Percentiles rank a stretch among this genome's conserved stretches.
These are phyloP conservation scores for Chymomyza amoena DNA, from an alignment of 2,888 invertebrate species.

Conservation along the genomic window DNA sequence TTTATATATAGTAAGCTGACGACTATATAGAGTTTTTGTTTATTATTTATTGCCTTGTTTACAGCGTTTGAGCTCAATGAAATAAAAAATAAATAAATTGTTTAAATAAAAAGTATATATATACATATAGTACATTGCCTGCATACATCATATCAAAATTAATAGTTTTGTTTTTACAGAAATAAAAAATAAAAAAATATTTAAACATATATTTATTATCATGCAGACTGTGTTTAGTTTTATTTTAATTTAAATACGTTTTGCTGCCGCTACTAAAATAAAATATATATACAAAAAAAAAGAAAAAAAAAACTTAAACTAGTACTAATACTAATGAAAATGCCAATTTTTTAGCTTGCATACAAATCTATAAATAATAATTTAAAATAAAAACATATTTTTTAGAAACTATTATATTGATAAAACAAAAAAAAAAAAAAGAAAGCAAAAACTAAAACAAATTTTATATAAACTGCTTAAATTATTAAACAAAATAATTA, in stretches of 20 bases:
- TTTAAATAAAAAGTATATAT: neutral
- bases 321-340: conserved; percentile 51
- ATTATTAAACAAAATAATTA: conserved; percentile 24
- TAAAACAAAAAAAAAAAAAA: conserved; percentile 13
- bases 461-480: conserved; percentile 21
- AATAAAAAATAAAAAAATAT: conserved; percentile 1
- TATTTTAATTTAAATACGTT: neutral
- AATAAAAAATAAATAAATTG: neutral
- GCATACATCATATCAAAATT: neutral
- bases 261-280: neutral
- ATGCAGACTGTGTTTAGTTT: neutral
- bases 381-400: conserved; percentile 53
- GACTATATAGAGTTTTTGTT: neutral
- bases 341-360: conserved; percentile 67
- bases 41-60: neutral
- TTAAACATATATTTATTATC: neutral
- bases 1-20: neutral
- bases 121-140: neutral
- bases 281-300: conserved; percentile 17
- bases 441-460: conserved; percentile 21
- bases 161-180: neutral
- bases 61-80: neutral
- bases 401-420: conserved; percentile 63
- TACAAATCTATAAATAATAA: conserved; percentile 35
- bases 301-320: neutral